phyloP scores from a whole-genome alignment of 2,113 vertebrate species.

The Laticauda colubrina region DNA sequence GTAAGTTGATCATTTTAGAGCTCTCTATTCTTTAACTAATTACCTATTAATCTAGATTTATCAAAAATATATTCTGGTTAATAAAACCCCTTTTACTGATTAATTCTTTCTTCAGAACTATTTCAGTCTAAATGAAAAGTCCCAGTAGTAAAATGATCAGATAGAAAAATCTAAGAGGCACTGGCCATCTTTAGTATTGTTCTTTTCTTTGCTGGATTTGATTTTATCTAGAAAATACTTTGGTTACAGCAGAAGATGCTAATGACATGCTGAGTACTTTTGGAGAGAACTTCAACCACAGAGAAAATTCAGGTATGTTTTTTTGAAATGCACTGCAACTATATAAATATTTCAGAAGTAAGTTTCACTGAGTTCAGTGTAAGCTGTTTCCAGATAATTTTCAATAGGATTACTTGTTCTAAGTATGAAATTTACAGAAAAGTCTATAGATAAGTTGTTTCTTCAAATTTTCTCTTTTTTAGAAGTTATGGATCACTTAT shows the following conservation, averaged over 20 bases:
- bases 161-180: background rate
- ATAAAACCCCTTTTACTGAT: background rate
- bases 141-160: background rate
- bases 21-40: background rate
- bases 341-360: background rate
- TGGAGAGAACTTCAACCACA: slow-evolving; percentile 52
- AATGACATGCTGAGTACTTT: slow-evolving; percentile 50
- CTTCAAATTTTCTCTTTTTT: slow-evolving; percentile 40
- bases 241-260: slow-evolving; percentile 58
- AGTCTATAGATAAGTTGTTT: slow-evolving; percentile 10
- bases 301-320: slow-evolving; percentile 62
- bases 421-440: slow-evolving; percentile 1
- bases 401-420: slow-evolving; percentile 8
- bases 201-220: background rate
- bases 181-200: background rate
- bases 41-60: background rate
- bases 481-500: slow-evolving; percentile 69
- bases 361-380: background rate
- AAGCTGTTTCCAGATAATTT: background rate
- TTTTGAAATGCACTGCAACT: background rate
- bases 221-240: slow-evolving; percentile 49
- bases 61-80: background rate
- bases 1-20: background rate
- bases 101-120: background rate
- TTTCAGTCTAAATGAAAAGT: background rate